A percentile compares a stretch with the other conserved stretches of the same genome.
Evolutionary conservation across 2,888 invertebrate species (phyloP).

Genomic region (Drosophila algonquin): DNA sequence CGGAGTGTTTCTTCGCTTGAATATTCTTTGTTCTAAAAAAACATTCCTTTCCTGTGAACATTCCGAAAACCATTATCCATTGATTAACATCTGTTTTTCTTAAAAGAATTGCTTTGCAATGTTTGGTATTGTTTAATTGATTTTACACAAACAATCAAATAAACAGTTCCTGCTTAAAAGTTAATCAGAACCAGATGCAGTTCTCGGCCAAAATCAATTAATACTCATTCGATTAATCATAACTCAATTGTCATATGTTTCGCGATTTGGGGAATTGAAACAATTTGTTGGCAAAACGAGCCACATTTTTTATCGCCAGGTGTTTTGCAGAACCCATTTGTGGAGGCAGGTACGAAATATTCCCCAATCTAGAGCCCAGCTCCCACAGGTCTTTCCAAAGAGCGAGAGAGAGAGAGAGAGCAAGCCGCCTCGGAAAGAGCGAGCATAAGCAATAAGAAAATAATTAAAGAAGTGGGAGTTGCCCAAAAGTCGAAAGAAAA

Average conservation of each 20-base stretch:
- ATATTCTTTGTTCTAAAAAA: neutral
- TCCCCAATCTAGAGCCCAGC: conserved; percentile 7
- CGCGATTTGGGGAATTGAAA: neutral
- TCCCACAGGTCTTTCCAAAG: conserved; percentile 6
- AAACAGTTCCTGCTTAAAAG: conserved; percentile 15
- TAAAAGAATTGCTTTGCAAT: neutral
- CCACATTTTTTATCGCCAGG: conserved; percentile 47
- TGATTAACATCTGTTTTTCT: neutral
- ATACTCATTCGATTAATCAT: conserved; percentile 19
- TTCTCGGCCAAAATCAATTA: neutral
- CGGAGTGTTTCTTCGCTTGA: too few species aligned
- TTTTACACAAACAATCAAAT: neutral
- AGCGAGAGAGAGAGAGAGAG: conserved; percentile 1
- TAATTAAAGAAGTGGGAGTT: conserved; percentile 80
- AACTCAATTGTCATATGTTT: conserved; percentile 37
- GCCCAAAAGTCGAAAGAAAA: conserved; percentile 67
- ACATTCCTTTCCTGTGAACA: neutral
- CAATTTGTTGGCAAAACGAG: neutral
- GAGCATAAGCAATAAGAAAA: conserved; percentile 26
- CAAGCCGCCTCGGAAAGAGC: neutral
- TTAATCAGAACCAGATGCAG: conserved; percentile 7
- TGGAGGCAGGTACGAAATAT: conserved; percentile 15
- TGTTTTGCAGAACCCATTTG: conserved; percentile 36
- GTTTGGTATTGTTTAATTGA: conserved; percentile 23
- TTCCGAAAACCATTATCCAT: neutral